Conservation (phyloP, 2,888 invertebrate species). For the Agrochola lota region DNA sequence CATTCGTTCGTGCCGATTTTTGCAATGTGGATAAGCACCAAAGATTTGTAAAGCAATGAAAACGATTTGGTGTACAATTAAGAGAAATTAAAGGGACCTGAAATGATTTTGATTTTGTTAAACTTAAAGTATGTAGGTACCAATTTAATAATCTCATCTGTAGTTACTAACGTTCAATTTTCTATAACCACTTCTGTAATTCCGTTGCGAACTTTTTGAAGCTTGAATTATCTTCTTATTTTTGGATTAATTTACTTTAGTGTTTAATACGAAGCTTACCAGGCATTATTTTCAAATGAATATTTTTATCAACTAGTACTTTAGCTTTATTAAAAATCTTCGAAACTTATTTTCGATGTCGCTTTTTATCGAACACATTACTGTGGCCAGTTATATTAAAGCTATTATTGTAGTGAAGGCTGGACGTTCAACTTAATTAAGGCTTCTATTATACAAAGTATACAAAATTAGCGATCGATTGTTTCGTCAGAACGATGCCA, state of each 20-base stretch:
- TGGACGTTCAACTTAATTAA: slow-evolving; percentile 79
- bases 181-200: slow-evolving; percentile 81
- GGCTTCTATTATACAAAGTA: slow-evolving; percentile 71
- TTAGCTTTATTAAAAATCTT: slow-evolving; percentile 75
- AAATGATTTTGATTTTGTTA: slow-evolving; percentile 87
- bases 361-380: slow-evolving; percentile 81
- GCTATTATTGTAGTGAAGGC: slow-evolving; percentile 84
- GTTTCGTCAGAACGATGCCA: slow-evolving; percentile 64
- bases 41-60: slow-evolving; percentile 88
- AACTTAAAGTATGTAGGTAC: slow-evolving; percentile 88
- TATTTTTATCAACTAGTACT: slow-evolving; percentile 70
- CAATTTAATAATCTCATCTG: slow-evolving; percentile 89
- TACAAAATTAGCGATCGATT: slow-evolving; percentile 63
- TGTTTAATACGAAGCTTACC: slow-evolving; percentile 81
- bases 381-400: slow-evolving; percentile 89
- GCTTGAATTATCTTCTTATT: slow-evolving; percentile 83
- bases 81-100: slow-evolving; percentile 90
- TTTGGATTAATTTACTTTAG: slow-evolving; percentile 85
- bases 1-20: slow-evolving; percentile 86
- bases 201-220: slow-evolving; percentile 79
- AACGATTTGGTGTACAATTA: slow-evolving; percentile 89
- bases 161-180: slow-evolving; percentile 84
- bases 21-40: slow-evolving; percentile 89
- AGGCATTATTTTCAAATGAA: slow-evolving; percentile 74
- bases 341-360: slow-evolving; percentile 79